phyloP scores from a whole-genome alignment of 1,140 invertebrate species.

The Drosophila ohnishii region DNA sequence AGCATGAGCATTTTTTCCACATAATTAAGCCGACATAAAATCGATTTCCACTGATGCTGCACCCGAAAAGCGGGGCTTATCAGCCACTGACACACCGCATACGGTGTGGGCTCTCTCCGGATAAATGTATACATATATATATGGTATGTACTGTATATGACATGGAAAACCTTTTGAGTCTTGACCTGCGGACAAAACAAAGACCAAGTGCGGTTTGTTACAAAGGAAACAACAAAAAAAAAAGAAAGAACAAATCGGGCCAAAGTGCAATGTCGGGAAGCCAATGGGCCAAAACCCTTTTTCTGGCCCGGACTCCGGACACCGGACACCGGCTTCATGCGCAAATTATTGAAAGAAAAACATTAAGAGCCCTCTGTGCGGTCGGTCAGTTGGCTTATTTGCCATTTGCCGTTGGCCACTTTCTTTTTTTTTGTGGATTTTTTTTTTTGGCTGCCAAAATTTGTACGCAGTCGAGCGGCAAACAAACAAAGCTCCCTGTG shows the following conservation, averaged over 20 bases:
- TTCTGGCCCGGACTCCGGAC: constrained; percentile 2
- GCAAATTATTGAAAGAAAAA: constrained; percentile 71
- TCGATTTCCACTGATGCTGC: constrained; percentile 33
- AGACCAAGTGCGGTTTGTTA: constrained; percentile 12
- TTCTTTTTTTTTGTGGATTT: constrained; percentile 8
- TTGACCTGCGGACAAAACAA: constrained; percentile 35
- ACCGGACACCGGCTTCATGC: constrained; percentile 13
- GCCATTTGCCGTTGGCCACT: constrained; percentile 47
- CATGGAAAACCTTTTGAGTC: constrained; percentile 46
- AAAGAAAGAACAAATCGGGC: background rate
- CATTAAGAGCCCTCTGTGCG: constrained; percentile 48
- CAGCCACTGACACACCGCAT: constrained; percentile 11
- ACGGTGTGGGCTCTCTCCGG: background rate
- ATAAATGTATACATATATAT: background rate
- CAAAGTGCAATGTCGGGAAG: constrained; percentile 42
- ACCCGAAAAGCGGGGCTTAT: constrained; percentile 26
- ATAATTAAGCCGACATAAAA: constrained; percentile 41
- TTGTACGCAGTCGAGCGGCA: constrained; percentile 22
- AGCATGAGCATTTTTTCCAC: constrained; percentile 18
- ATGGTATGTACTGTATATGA: background rate
- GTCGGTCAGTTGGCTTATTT: constrained; percentile 63
- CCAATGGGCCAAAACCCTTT: constrained; percentile 33
- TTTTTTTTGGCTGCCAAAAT: constrained; percentile 15
- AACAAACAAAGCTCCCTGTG: constrained; percentile 35
- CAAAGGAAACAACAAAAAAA: constrained; percentile 3